A percentile compares a stretch with the other conserved stretches of the same genome.
Evolutionary conservation across 2,113 vertebrate genomes (phyloP).

Genomic region (Cariama cristata): DNA sequence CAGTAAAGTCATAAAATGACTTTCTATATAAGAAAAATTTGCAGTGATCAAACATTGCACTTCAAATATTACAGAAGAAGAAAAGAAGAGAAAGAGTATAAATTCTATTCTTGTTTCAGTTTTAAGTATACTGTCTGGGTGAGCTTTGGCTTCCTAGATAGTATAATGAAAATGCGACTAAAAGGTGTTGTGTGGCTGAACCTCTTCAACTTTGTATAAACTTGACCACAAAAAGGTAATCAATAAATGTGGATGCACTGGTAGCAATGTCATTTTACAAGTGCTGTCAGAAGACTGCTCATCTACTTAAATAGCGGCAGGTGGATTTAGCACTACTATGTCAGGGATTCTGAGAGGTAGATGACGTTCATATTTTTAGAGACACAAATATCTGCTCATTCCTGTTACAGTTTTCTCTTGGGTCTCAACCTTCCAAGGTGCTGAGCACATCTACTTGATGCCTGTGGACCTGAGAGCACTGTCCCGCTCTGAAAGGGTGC

Average conservation of each 20-base stretch:
- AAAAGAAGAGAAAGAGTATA: slow-evolving; percentile 18
- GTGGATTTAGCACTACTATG: slow-evolving; percentile 34
- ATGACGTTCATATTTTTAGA: slow-evolving; percentile 22
- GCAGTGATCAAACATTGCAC: background rate
- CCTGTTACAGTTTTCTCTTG: slow-evolving; percentile 12
- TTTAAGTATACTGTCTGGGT: slow-evolving; percentile 36
- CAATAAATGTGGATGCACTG: background rate
- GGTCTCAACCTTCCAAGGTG: slow-evolving; percentile 34
- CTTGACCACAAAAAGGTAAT: slow-evolving; percentile 26
- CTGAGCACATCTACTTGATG: slow-evolving; percentile 22
- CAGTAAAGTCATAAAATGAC: background rate
- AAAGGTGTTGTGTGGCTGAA: slow-evolving; percentile 54
- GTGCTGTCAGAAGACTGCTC: background rate
- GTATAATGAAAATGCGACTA: slow-evolving; percentile 4
- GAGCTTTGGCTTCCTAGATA: slow-evolving; percentile 38
- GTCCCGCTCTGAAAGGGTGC: background rate
- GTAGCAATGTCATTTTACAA: background rate
- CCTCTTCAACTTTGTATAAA: background rate
- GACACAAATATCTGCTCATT: slow-evolving; percentile 6
- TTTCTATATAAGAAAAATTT: background rate
- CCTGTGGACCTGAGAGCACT: background rate
- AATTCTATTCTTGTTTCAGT: background rate
- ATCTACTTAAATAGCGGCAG: slow-evolving; percentile 44
- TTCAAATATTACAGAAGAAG: slow-evolving; percentile 9
- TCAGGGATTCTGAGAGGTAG: slow-evolving; percentile 59